Conservation (phyloP, 2,888 invertebrate species). For the Pyrrhia umbra region DNA sequence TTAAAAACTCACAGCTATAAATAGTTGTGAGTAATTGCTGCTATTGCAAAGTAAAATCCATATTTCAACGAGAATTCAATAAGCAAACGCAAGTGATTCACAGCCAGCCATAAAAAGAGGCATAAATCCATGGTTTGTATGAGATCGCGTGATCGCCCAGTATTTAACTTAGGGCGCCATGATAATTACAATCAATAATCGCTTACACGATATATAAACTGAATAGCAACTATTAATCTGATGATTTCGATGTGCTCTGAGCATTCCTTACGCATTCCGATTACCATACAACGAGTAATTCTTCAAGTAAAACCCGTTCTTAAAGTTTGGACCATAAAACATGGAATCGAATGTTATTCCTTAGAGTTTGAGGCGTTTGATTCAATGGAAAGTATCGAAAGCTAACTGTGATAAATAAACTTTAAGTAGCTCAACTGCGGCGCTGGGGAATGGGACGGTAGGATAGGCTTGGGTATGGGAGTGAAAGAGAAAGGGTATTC, state of each 20-base stretch:
- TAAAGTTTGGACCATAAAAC: conserved; percentile 37
- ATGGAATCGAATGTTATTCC: conserved; percentile 26
- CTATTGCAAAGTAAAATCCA: conserved; percentile 50
- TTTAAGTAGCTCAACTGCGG: conserved; percentile 76
- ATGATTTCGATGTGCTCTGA: conserved; percentile 64
- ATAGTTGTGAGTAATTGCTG: conserved; percentile 50
- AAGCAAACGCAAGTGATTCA: conserved; percentile 52
- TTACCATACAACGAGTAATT: conserved; percentile 22
- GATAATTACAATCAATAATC: conserved; percentile 88
- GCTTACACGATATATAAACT: conserved; percentile 73
- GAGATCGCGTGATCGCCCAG: conserved; percentile 79
- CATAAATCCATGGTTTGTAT: conserved; percentile 72
- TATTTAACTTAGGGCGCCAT: conserved; percentile 81
- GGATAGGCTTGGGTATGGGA: conserved; percentile 14
- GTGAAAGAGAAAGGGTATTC: conserved; percentile 57
- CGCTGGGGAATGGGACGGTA: conserved; percentile 58
- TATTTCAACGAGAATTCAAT: conserved; percentile 62
- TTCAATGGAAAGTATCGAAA: conserved; percentile 67
- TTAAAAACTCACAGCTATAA: conserved; percentile 35
- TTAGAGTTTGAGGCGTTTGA: conserved; percentile 54
- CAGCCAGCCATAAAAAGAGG: conserved; percentile 63
- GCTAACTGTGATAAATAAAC: conserved; percentile 80
- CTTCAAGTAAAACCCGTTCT: conserved; percentile 35
- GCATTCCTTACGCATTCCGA: conserved; percentile 39
- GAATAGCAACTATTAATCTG: conserved; percentile 79